Conservation (phyloP, 1,140 invertebrate genomes). For the Drosophila kanapiae region DNA sequence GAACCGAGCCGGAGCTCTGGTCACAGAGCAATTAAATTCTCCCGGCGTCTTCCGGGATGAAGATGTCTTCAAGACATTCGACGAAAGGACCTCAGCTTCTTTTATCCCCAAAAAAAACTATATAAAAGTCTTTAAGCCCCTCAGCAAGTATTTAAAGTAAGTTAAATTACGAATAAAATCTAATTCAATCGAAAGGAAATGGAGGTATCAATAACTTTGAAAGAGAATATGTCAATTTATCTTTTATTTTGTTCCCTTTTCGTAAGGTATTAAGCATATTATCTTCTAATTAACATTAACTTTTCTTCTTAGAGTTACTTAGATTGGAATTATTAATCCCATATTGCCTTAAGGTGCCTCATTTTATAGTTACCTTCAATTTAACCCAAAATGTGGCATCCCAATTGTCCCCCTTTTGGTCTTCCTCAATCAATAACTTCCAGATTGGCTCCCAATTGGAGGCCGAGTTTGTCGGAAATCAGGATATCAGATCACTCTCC, state of each 20-base stretch:
- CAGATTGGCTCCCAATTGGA: conserved; percentile 4
- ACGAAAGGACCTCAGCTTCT: neutral
- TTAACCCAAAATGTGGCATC: neutral
- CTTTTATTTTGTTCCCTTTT: no score
- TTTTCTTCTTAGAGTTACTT: no score
- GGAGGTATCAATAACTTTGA: no score
- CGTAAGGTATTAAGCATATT: no score
- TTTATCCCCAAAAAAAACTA: neutral
- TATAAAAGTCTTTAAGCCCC: neutral
- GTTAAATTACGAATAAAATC: neutral
- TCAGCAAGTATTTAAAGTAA: neutral
- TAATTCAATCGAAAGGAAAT: no score
- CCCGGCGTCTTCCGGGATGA: conserved; percentile 8
- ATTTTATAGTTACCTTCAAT: neutral
- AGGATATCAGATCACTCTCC: neutral
- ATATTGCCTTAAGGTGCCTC: no score
- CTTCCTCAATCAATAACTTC: conserved; percentile 7
- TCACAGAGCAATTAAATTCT: conserved; percentile 62
- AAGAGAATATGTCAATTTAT: no score
- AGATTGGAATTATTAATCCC: no score
- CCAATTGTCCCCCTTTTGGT: no score
- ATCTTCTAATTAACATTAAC: no score
- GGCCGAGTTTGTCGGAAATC: neutral
- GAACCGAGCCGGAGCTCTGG: conserved; percentile 13
- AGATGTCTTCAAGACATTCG: conserved; percentile 35